A percentile compares a stretch with the other conserved stretches of the same genome.
Conservation (phyloP, 2,797 vertebrate genomes). For the Crypturellus tataupa region DNA sequence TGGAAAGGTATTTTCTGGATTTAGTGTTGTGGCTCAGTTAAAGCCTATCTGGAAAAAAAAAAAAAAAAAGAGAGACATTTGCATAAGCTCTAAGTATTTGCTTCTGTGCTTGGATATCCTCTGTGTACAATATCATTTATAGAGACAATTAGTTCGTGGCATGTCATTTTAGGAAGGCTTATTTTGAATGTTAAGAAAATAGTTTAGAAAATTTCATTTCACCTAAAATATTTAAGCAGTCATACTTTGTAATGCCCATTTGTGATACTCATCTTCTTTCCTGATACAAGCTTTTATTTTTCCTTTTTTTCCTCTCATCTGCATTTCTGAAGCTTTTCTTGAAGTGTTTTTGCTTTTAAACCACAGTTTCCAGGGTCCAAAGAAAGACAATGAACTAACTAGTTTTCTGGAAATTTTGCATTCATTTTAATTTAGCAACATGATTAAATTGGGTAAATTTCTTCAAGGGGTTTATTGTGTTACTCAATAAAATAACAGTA, state of each 20-base stretch:
- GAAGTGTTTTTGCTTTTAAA: background rate
- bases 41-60: background rate
- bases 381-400: background rate
- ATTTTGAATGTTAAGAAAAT: background rate
- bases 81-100: background rate
- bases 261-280: background rate
- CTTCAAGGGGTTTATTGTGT: slow-evolving; percentile 41
- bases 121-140: background rate
- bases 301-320: background rate
- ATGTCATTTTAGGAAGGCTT: background rate
- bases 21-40: slow-evolving; percentile 1
- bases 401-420: background rate
- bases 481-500: slow-evolving; percentile 65
- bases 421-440: slow-evolving; percentile 6
- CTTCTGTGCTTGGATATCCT: background rate
- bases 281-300: no score
- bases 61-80: background rate
- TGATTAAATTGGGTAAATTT: slow-evolving; percentile 50
- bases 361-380: background rate
- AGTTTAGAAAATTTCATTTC: background rate
- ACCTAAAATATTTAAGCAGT: background rate
- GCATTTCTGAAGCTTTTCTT: slow-evolving; percentile 2
- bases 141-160: background rate
- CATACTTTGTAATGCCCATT: accelerated
- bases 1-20: background rate